Evolutionary conservation across 2,797 vertebrate genomes (phyloP).

Genomic region (Podarcis siculus): DNA sequence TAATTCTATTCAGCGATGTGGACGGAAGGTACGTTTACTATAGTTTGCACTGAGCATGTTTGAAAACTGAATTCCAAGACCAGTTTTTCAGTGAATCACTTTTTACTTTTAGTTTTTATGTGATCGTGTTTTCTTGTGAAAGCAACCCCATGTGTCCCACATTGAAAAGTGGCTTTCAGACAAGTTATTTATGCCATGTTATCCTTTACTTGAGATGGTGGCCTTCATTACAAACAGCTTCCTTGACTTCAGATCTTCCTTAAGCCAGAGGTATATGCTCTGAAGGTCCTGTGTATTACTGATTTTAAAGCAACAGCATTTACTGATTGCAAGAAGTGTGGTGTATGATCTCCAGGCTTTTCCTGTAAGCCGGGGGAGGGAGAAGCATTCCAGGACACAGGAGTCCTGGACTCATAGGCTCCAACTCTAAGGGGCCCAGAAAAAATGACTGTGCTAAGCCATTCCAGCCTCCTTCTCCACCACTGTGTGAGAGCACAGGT

Average conservation of each 20-base stretch:
- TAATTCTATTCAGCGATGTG: slow-evolving; percentile 13
- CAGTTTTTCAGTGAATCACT: background rate
- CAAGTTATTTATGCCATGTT: background rate
- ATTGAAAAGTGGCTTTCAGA: background rate
- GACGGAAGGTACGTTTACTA: background rate
- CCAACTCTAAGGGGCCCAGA: no score
- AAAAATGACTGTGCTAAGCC: no score
- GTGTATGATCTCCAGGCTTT: background rate
- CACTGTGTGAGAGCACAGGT: no score
- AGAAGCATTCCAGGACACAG: no score
- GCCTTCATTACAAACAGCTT: background rate
- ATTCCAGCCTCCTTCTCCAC: no score
- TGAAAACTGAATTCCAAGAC: background rate
- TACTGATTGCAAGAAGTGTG: background rate
- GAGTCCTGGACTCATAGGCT: no score
- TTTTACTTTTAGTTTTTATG: background rate
- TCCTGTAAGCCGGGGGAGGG: background rate
- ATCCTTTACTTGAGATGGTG: background rate
- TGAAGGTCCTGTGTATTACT: background rate
- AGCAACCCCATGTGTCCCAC: background rate
- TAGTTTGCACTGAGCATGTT: background rate
- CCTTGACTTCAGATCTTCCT: background rate
- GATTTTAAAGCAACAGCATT: background rate
- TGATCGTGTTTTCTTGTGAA: background rate
- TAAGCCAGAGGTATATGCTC: background rate